Evolutionary conservation across 2,888 invertebrate genomes (phyloP).

Genomic region (Myopa testacea): DNA sequence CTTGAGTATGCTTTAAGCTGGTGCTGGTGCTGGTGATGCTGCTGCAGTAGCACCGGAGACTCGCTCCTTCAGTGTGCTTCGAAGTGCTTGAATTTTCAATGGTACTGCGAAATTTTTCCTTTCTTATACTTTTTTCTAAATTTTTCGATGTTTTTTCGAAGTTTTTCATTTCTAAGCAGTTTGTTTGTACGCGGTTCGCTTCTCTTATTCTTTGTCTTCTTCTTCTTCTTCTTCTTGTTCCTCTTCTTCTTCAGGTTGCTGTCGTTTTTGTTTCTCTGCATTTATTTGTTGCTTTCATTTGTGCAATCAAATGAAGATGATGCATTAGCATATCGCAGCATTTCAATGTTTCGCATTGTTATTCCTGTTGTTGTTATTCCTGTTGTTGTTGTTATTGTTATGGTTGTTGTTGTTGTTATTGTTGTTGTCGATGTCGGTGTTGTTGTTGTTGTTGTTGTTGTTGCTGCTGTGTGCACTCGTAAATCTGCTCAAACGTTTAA

Average conservation of each 20-base stretch:
- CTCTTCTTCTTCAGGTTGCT: neutral
- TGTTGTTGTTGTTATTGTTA: neutral
- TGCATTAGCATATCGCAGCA: constrained; percentile 29
- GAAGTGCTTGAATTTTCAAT: constrained; percentile 11
- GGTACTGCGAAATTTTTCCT: constrained; percentile 7
- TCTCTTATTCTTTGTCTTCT: neutral
- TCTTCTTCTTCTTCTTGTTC: neutral
- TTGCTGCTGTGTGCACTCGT: constrained; percentile 30
- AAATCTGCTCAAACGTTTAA: constrained; percentile 27
- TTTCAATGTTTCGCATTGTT: constrained; percentile 4
- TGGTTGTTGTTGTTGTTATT: neutral
- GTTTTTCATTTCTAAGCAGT: too few species aligned
- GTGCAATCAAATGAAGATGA: constrained; percentile 35
- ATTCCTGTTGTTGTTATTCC: neutral
- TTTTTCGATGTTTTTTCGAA: too few species aligned
- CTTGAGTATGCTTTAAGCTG: neutral
- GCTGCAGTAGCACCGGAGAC: neutral
- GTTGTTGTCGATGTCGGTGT: neutral
- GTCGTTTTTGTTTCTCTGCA: neutral
- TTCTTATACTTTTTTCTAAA: too few species aligned
- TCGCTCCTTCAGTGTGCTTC: constrained; percentile 1
- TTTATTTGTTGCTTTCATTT: neutral
- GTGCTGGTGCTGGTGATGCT: neutral
- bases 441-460: neutral
- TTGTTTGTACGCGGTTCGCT: too few species aligned